A percentile compares a stretch with the other conserved stretches of the same genome.
phyloP scores from a whole-genome alignment of 2,888 invertebrate species.

The Heliconius charithonia region DNA sequence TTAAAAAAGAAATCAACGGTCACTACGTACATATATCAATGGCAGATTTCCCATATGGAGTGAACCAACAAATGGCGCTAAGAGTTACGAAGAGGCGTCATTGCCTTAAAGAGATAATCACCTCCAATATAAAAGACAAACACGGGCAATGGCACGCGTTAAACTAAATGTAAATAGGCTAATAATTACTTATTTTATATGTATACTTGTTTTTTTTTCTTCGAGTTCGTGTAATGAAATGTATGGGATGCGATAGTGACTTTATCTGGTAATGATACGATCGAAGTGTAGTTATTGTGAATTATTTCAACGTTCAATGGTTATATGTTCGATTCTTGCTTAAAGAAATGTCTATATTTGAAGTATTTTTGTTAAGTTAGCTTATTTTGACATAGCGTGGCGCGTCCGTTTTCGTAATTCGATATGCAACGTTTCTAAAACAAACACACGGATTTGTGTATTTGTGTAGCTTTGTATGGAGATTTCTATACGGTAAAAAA shows the following conservation, averaged over 20 bases:
- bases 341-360: background rate
- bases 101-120: slow-evolving; percentile 20
- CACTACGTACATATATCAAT: slow-evolving; percentile 9
- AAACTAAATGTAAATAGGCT: slow-evolving; percentile 25
- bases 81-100: slow-evolving; percentile 21
- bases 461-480: background rate
- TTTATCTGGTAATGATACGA: background rate
- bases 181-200: slow-evolving; percentile 18
- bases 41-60: slow-evolving; percentile 12
- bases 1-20: background rate
- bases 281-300: too few species aligned
- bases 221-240: background rate
- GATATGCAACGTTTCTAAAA: background rate
- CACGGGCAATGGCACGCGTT: slow-evolving; percentile 10
- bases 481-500: background rate
- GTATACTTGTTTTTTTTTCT: background rate
- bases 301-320: background rate
- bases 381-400: background rate
- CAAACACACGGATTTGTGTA: background rate
- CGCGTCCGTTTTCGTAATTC: background rate
- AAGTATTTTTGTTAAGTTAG: background rate
- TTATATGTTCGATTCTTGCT: background rate
- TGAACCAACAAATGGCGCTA: slow-evolving; percentile 13
- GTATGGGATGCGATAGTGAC: background rate
- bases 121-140: background rate